phyloP scores from a whole-genome alignment of 2,797 vertebrate species.

The Allobates femoralis region DNA sequence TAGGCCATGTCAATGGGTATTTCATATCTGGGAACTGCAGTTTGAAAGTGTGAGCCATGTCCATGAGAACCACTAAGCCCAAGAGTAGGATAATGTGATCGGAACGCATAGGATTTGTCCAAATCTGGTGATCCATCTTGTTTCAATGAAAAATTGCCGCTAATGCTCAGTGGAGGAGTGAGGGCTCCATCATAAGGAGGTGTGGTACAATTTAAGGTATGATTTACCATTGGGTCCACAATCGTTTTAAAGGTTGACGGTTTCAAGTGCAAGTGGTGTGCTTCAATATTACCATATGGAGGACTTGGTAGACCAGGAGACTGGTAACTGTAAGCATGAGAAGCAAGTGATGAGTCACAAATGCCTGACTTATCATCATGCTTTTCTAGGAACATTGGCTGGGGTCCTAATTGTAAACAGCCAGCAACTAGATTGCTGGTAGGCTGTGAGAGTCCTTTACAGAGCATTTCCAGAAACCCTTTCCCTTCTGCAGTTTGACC shows the following conservation, averaged over 20 bases:
- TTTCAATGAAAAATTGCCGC: slow-evolving; percentile 92
- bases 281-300: slow-evolving; percentile 91
- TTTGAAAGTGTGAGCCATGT: slow-evolving; percentile 82
- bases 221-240: slow-evolving; percentile 80
- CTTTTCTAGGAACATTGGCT: slow-evolving; percentile 82
- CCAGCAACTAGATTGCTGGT: slow-evolving; percentile 96
- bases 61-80: slow-evolving; percentile 80
- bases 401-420: slow-evolving; percentile 88
- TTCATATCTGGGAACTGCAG: slow-evolving; percentile 80
- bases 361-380: slow-evolving; percentile 82
- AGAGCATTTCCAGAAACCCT: slow-evolving; percentile 94
- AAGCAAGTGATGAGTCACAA: slow-evolving; percentile 74
- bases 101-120: slow-evolving; percentile 83
- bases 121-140: slow-evolving; percentile 90
- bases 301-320: slow-evolving; percentile 94
- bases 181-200: slow-evolving; percentile 92
- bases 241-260: slow-evolving; percentile 81
- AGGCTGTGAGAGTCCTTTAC: slow-evolving; percentile 95
- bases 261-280: slow-evolving; percentile 90
- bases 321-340: slow-evolving; percentile 87
- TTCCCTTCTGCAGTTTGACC: slow-evolving; percentile 89
- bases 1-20: slow-evolving; percentile 89
- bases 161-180: slow-evolving; percentile 94
- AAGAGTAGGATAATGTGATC: slow-evolving; percentile 82
- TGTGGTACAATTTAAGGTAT: slow-evolving; percentile 84